These are phyloP conservation scores for Meiosimyza decipiens DNA, from an alignment of 2,888 invertebrate species.

Conservation along the genomic window DNA sequence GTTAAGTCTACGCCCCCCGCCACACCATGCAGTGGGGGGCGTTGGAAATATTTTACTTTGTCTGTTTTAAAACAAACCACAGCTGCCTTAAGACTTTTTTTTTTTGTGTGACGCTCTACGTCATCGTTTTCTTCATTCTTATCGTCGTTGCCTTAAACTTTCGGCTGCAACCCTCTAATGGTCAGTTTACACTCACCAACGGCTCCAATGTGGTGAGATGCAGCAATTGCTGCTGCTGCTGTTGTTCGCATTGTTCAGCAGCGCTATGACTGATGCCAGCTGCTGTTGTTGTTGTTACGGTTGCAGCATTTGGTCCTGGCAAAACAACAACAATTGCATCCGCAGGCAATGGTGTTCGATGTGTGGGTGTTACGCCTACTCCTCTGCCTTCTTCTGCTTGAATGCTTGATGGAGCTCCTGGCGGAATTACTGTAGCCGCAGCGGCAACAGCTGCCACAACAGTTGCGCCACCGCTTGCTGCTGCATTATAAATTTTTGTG, in stretches of 20 bases:
- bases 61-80: too few relatives aligned
- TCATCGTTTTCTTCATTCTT: too few relatives aligned
- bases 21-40: too few relatives aligned
- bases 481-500: constrained; percentile 50
- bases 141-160: background rate
- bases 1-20: too few relatives aligned
- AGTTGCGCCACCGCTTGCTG: constrained; percentile 47
- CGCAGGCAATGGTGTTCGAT: constrained; percentile 45
- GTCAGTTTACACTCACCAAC: constrained; percentile 63
- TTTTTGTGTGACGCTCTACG: too few relatives aligned
- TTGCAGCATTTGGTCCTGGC: constrained; percentile 48
- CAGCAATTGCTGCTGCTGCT: constrained; percentile 49
- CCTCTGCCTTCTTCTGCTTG: background rate
- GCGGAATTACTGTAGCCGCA: constrained; percentile 59
- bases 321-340: constrained; percentile 60
- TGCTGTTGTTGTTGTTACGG: constrained; percentile 37
- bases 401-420: constrained; percentile 56
- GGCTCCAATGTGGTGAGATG: constrained; percentile 54
- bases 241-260: background rate
- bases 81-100: too few relatives aligned
- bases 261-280: constrained; percentile 32
- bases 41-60: too few relatives aligned
- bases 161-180: constrained; percentile 46
- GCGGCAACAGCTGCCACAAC: constrained; percentile 54
- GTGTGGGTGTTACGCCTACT: constrained; percentile 6